Evolutionary conservation across 2,797 vertebrate genomes (phyloP), one percentile per base, ranked within the genome.

Genomic region (Lagorchestes hirsutus): DNA sequence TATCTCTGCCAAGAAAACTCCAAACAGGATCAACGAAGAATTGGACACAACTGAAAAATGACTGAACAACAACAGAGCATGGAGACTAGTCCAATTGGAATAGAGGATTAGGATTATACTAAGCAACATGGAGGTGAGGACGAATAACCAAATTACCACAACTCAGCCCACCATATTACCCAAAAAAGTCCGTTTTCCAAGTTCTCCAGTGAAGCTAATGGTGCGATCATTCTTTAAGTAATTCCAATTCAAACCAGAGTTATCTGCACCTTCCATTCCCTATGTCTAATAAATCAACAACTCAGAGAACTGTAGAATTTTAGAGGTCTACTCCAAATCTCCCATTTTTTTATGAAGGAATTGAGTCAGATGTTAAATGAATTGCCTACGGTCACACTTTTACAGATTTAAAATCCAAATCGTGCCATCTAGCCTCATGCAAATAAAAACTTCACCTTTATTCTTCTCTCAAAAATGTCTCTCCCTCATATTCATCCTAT

Each of bases 61-160:
- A 82, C 74, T 46, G 24, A 82, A 82, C 74, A 82, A 82, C n/a
- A 82, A 46, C 2, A 24, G 40, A 82, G 6, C 74, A 82, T 46
- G 34, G 62, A 67, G 13, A n/a, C 34, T n/a, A 46, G 18, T 10
- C 16, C 18, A 82, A 24, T 13, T 11, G 18, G n/a, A 82, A 46
- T 4, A 24, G 18, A 18, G 40, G 31, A 62, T 3, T 34, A 62
- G 11, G 18, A 82, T 82, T 40, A 82, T 8, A 82, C n/a, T 74
- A 94, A 67, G 67, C 97, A 95, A 90, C 27, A 90, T 90, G 58
- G 31, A 91, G 34, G 27, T 40, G 90, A 93, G 92, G 92, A 40
- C 0, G 46, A 92, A 58, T 0, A 90, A 54, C 59, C 18, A 74
- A 40, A 34, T 14, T 29, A 52, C 94, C 92, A 92, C 94, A 90